A percentile compares a stretch with the other conserved stretches of the same genome.
phyloP scores from a whole-genome alignment of 2,888 invertebrate species.

The Caenorhabditis plicata region DNA sequence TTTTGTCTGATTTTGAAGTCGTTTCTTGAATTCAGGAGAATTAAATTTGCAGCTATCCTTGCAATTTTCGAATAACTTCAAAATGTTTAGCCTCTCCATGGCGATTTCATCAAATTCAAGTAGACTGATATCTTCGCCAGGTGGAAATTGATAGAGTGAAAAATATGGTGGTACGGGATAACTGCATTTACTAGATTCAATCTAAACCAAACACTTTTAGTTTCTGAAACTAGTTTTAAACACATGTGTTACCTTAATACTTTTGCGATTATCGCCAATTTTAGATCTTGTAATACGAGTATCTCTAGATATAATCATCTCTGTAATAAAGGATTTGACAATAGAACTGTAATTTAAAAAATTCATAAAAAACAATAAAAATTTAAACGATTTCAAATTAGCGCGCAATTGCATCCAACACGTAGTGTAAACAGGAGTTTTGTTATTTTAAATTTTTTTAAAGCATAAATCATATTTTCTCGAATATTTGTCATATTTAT shows the following conservation, averaged over 20 bases:
- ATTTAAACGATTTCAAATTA: too few species aligned
- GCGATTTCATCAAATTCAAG: slow-evolving; percentile 59
- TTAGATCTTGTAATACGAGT: slow-evolving; percentile 1
- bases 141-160: slow-evolving; percentile 48
- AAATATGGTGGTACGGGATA: slow-evolving; percentile 17
- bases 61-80: slow-evolving; percentile 38
- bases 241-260: slow-evolving; percentile 14
- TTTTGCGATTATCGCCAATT: slow-evolving; percentile 11
- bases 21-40: slow-evolving; percentile 9
- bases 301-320: background rate
- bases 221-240: too few species aligned
- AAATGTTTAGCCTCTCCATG: slow-evolving; percentile 45
- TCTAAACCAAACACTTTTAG: background rate
- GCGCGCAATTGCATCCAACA: too few species aligned
- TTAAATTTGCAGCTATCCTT: slow-evolving; percentile 18
- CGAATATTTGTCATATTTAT: too few species aligned
- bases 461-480: too few species aligned
- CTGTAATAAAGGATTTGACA: too few species aligned
- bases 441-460: too few species aligned
- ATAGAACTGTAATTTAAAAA: too few species aligned
- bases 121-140: slow-evolving; percentile 50
- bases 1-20: too few species aligned
- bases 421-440: too few species aligned
- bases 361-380: too few species aligned
- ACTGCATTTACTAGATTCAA: background rate